Base-by-base conservation (phyloP, 1,140 invertebrate genomes). In the Drosophila littoralis region DNA sequence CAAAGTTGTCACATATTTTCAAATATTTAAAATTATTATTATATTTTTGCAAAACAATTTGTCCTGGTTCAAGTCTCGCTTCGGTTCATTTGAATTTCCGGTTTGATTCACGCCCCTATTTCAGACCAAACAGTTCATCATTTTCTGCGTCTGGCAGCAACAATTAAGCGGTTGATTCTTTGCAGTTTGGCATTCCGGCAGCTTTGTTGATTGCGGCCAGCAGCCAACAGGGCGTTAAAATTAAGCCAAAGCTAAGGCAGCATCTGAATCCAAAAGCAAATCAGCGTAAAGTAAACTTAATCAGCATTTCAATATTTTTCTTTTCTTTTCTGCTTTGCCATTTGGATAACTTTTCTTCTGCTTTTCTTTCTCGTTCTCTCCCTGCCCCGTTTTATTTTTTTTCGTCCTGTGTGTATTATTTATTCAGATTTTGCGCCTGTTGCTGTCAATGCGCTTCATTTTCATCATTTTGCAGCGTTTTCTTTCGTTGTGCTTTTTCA, bases 291-390 rank as follows among this genome's bases (percentile, higher is more conserved):
- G 84, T 75, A 88, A 88, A 88, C 84, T 89, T 88, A 80, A 84
- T 88, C 82, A 88, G 79, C 84, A 88, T 88, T 89, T 88, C 80
- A 88, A 88, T 88, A 88, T 83, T 88, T 79, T 60, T n/a, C 15
- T 32, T 55, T 38, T 40, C 35, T 50, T 48, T 50, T 50, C n/a
- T 13, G 54, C 58, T 40, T 33, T 17, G 54, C 45, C 50, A 32
- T 55, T 60, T 57, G 7, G 33, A 28, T 64, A 63, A 71, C 58
- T 71, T 77, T 74, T 55, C 35, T 51, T 55, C 12, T 2, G 36
- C 38, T 45, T 40, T 60, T 15, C 38, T n/a, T 52, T 51, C 40
- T 40, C 22, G n/a, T 17, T 43, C 35, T 55, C 46, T 28, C 50
- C 58, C 28, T 38, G 48, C 36, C 46, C 67, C 22, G 7, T 17